These are phyloP conservation scores for Mnemiopsis leidyi DNA, from an alignment of 37 sponge, comb jelly and placozoan genomes.

Conservation along the genomic window DNA sequence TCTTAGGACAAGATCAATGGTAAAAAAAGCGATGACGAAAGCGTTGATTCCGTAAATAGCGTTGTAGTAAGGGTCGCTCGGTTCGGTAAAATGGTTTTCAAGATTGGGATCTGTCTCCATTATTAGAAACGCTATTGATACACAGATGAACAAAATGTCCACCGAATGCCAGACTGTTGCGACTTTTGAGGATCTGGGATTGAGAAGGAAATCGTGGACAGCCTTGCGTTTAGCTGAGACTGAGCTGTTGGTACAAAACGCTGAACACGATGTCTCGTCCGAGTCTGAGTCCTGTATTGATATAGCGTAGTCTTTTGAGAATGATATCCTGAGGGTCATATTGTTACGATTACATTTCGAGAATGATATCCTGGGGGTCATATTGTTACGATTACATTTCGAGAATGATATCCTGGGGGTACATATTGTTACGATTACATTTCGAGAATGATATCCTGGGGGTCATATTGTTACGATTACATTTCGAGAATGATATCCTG, in stretches of 20 bases:
- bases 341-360: no score
- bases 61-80: slow-evolving; percentile 18
- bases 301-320: slow-evolving; percentile 17
- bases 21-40: slow-evolving; percentile 51
- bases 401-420: no score
- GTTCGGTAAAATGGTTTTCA: slow-evolving; percentile 34
- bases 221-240: not conserved
- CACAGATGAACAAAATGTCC: slow-evolving; percentile 42
- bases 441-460: no score
- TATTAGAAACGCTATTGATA: slow-evolving; percentile 41
- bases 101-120: slow-evolving; percentile 62
- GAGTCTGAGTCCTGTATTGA: not conserved
- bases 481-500: no score
- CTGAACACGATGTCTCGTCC: not conserved
- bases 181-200: slow-evolving; percentile 46
- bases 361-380: no score
- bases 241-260: not conserved
- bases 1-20: not conserved
- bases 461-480: no score
- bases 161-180: slow-evolving; percentile 63
- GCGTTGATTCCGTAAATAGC: slow-evolving; percentile 25
- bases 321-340: not conserved
- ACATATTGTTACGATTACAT: no score
- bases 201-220: slow-evolving; percentile 24
- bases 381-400: no score